phyloP scores from a whole-genome alignment of 2,113 vertebrate genomes.

The Megaleporinus macrocephalus region DNA sequence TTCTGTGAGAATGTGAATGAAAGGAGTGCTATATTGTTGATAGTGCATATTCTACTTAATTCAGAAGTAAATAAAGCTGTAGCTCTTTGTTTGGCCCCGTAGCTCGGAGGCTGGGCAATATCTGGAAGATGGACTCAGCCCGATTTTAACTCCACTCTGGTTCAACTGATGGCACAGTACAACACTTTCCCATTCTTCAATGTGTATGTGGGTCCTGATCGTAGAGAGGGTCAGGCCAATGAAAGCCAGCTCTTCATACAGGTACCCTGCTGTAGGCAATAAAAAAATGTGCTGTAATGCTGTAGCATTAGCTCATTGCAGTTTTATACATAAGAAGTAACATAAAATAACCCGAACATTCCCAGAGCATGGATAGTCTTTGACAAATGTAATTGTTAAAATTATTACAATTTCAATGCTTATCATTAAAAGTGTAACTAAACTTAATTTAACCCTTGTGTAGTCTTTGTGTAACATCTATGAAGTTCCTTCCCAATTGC shows the following conservation, averaged over 20 bases:
- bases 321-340: too few species aligned
- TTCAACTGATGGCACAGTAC: conserved; percentile 85
- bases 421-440: too few species aligned
- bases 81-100: conserved; percentile 19
- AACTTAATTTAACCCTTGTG: too few species aligned
- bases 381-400: too few species aligned
- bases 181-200: conserved; percentile 90
- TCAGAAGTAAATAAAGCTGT: neutral
- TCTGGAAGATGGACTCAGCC: conserved; percentile 74
- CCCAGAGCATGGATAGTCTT: too few species aligned
- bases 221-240: conserved; percentile 64
- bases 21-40: neutral
- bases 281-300: too few species aligned
- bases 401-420: too few species aligned
- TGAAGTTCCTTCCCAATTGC: too few species aligned
- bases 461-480: too few species aligned
- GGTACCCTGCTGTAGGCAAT: too few species aligned
- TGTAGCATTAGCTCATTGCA: too few species aligned
- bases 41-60: neutral
- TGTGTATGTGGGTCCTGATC: conserved; percentile 77
- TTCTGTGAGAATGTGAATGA: neutral
- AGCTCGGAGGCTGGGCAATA: conserved; percentile 88
- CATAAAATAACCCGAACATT: too few species aligned
- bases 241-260: conserved; percentile 79
- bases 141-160: conserved; percentile 87